Evolutionary conservation across 2,113 vertebrate genomes (phyloP), one percentile per base, ranked within the genome.

Genomic region (Pseudorectes ferrugineus): DNA sequence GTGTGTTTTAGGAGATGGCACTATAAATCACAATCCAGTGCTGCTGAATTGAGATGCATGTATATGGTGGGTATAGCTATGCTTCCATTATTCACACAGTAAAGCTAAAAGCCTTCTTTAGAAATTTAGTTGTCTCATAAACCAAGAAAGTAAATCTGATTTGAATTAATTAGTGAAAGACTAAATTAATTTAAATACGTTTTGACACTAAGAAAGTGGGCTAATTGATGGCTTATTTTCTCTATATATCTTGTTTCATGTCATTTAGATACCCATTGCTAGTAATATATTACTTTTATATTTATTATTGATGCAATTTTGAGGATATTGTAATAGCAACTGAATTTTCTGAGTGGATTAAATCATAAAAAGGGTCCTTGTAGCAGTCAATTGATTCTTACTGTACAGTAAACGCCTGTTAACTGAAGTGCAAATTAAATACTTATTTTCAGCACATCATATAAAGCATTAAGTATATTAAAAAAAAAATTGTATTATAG

Each of bases 391-490:
- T 95, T 93, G 86, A 86, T 91, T 95, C 88, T 93, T 92, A 88
- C 61, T 95, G 46, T 91, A 96, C 67, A 88, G 94, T 93, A 95
- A 91, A 85, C 4, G 71, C 29, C 63, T 90, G 62, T 89, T 76
- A 94, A 92, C 92, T 93, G 90, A 96, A 97, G 58, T 96, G 75
- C 75, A 97, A 95, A 96, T 96, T 91, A 95, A 97, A 93, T 84
- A 86, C 68, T 89, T 96, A 89, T 78, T 95, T 97, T 91, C 78
- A 94, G 73, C 40, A 65, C 43, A 57, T 76, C 82, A 85, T 72
- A 57, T 55, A 94, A 95, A 91, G 17, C 68, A 76, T 88, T 92
- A 82, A 94, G 22, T 59, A 38, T 52, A 75, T 61, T 45, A 14
- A 45, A 85, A 90, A 29, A 28, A 59, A 45, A 59, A 70, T 20